Percentiles rank a stretch among this genome's conserved stretches.
phyloP scores from a whole-genome alignment of 2,888 invertebrate species.

The Kryphioiulus occultus region DNA sequence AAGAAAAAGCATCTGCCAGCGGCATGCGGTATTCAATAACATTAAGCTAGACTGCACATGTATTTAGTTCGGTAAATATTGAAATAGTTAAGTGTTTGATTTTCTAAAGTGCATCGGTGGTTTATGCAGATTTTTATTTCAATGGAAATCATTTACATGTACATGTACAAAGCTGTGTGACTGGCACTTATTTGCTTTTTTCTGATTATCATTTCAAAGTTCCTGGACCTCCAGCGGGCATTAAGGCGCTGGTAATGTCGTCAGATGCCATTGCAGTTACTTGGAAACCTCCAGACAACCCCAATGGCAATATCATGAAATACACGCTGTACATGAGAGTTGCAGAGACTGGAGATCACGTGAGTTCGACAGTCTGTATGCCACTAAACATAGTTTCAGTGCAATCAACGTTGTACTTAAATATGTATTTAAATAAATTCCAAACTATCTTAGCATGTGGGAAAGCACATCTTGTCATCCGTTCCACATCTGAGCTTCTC shows the following conservation, averaged over 20 bases:
- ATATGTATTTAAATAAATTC: neutral
- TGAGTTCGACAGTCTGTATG: neutral
- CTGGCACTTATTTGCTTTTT: neutral
- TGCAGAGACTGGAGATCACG: slow-evolving; percentile 47
- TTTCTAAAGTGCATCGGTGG: too few relatives aligned
- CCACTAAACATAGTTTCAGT: neutral
- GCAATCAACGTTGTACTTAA: neutral
- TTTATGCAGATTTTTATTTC: too few relatives aligned
- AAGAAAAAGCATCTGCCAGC: too few relatives aligned
- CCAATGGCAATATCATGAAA: slow-evolving; percentile 81
- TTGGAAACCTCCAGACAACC: slow-evolving; percentile 81
- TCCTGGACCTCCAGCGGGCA: slow-evolving; percentile 84
- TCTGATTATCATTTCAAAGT: slow-evolving; percentile 65
- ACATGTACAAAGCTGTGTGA: too few relatives aligned
- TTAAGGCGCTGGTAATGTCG: slow-evolving; percentile 82
- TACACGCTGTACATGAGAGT: slow-evolving; percentile 76
- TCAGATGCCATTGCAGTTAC: slow-evolving; percentile 83
- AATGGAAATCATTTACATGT: too few relatives aligned
- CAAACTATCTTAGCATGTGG: slow-evolving; percentile 44
- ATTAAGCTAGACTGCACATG: too few relatives aligned
- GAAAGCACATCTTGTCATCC: slow-evolving; percentile 53
- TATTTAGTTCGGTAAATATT: too few relatives aligned
- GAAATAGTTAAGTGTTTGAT: too few relatives aligned
- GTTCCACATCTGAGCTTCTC: slow-evolving; percentile 53
- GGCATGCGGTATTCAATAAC: too few relatives aligned